These are phyloP conservation scores for Ptychadena robeensis DNA, from an alignment of 2,797 vertebrate species.

Conservation along the genomic window DNA sequence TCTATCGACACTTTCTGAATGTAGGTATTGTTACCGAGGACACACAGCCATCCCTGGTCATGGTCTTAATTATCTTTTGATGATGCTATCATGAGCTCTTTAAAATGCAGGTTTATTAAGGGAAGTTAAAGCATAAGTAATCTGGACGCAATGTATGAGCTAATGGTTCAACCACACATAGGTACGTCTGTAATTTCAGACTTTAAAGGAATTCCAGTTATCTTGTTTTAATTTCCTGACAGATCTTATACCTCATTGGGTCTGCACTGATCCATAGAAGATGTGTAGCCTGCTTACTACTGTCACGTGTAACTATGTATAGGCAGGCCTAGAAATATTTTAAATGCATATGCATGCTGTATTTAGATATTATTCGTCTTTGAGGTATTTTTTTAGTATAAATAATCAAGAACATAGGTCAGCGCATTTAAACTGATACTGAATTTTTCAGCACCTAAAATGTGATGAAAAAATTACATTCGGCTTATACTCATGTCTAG, in stretches of 20 bases:
- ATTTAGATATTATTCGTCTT: not conserved
- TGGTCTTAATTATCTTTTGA: not conserved
- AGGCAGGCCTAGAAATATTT: not conserved
- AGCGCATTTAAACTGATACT: no score
- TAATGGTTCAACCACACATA: not conserved
- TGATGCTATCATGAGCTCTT: not conserved
- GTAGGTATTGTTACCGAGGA: slow-evolving; percentile 1
- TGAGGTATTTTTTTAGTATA: no score
- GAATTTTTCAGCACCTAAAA: no score
- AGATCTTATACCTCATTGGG: not conserved
- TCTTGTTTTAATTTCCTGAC: not conserved
- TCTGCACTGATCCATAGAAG: not conserved
- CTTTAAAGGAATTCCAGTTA: slow-evolving; percentile 11
- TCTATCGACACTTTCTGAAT: slow-evolving; percentile 1
- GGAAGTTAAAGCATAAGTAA: not conserved
- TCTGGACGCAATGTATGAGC: not conserved
- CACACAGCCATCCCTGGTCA: not conserved
- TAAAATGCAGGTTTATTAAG: not conserved
- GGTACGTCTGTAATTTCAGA: not conserved
- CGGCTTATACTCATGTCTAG: no score
- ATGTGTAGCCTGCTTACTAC: not conserved
- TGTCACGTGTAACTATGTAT: not conserved
- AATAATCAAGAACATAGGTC: not conserved
- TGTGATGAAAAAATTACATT: no score
- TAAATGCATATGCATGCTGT: not conserved